Evolutionary conservation across 2,888 invertebrate genomes (phyloP).

Genomic region (Steinernema hermaphroditum): DNA sequence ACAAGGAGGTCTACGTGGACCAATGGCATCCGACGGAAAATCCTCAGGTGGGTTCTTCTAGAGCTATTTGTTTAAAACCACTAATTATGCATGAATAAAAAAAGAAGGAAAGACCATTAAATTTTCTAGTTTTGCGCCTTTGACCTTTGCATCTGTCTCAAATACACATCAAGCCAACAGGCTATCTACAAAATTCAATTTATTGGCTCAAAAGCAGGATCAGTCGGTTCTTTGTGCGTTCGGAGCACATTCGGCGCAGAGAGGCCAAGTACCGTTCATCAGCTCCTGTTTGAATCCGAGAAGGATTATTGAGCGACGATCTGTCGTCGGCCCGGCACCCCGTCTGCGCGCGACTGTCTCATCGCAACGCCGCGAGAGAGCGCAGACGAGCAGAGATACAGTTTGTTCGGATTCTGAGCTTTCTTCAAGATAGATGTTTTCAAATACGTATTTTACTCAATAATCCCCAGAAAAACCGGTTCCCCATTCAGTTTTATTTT

Average conservation of each 20-base stretch:
- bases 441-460: too few relatives aligned
- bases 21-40: slow-evolving; percentile 35
- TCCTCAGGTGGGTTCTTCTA: slow-evolving; percentile 35
- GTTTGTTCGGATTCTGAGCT: too few relatives aligned
- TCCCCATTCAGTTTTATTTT: background rate
- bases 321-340: background rate
- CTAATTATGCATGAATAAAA: background rate
- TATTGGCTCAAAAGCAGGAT: slow-evolving; percentile 3
- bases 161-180: too few relatives aligned
- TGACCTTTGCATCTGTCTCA: too few relatives aligned
- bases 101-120: background rate
- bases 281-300: slow-evolving; percentile 21
- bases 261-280: background rate
- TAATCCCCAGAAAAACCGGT: background rate
- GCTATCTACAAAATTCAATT: too few relatives aligned
- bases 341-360: too few relatives aligned
- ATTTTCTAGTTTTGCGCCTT: background rate
- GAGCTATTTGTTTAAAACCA: background rate
- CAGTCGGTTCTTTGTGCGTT: slow-evolving; percentile 21
- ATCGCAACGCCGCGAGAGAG: too few relatives aligned
- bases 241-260: slow-evolving; percentile 23
- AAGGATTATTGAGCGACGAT: slow-evolving; percentile 9
- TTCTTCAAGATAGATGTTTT: too few relatives aligned
- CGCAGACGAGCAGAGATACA: too few relatives aligned
- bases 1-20: slow-evolving; percentile 36